phyloP scores from a whole-genome alignment of 2,888 invertebrate genomes.

The Drosophila fungiperda region DNA sequence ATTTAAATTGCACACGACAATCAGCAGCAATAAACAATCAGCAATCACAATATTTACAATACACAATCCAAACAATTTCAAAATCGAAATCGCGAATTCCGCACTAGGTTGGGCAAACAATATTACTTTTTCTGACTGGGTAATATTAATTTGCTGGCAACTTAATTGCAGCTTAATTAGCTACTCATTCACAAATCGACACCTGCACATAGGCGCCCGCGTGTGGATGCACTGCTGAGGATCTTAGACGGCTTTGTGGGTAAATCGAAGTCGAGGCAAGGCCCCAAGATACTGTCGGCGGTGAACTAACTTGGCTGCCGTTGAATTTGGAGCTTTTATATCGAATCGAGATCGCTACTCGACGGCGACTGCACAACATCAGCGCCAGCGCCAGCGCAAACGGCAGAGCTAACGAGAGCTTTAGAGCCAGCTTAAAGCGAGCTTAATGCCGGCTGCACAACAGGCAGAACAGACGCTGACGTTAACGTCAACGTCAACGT shows the following conservation, averaged over 20 bases:
- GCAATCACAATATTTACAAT: slow-evolving; percentile 46
- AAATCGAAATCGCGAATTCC: slow-evolving; percentile 63
- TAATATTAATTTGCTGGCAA: slow-evolving; percentile 45
- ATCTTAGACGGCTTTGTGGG: slow-evolving; percentile 27
- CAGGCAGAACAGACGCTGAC: slow-evolving; percentile 19
- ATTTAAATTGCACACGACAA: slow-evolving; percentile 48
- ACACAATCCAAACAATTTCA: slow-evolving; percentile 41
- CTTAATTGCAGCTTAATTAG: slow-evolving; percentile 58
- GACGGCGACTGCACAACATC: slow-evolving; percentile 37
- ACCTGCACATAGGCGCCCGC: slow-evolving; percentile 49
- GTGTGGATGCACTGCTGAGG: slow-evolving; percentile 26
- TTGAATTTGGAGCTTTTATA: slow-evolving; percentile 83
- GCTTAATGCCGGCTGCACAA: slow-evolving; percentile 35
- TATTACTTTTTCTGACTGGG: slow-evolving; percentile 34
- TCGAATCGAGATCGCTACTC: slow-evolving; percentile 58
- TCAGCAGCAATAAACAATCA: slow-evolving; percentile 18
- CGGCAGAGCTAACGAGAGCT: slow-evolving; percentile 20
- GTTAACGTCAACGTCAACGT: slow-evolving; percentile 27
- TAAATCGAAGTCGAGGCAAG: slow-evolving; percentile 50
- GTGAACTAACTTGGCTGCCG: slow-evolving; percentile 79
- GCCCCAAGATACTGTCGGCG: slow-evolving; percentile 70
- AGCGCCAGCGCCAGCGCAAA: slow-evolving; percentile 11
- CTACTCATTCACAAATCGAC: slow-evolving; percentile 54
- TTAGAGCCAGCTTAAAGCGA: slow-evolving; percentile 48
- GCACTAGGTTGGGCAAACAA: slow-evolving; percentile 60